Evolutionary conservation across 1,140 invertebrate genomes (phyloP), one percentile per base, ranked within the genome.

Genomic region (Diplogasteroides magnus): DNA sequence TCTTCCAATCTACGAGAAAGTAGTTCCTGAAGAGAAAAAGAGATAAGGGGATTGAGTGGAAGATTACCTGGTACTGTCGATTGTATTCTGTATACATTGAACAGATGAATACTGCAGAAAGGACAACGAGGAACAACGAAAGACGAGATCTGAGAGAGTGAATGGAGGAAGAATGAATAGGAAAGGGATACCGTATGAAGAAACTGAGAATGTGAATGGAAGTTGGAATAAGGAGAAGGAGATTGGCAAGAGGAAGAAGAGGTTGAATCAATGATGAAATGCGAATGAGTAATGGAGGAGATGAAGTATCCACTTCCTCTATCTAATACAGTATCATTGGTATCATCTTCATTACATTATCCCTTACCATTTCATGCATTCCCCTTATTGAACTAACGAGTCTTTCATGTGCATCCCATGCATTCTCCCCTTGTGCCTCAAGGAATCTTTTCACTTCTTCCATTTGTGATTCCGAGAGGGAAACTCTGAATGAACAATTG

Each of bases 191-290:
- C 37, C 37, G 6, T 6, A 48, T 48, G 37, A 48, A 19, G 19
- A 19, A 11, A 19, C 37, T 6, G 19, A 48, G 37, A 48, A 48
- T 19, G 37, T 11, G 6, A 19, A 48, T 11, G 6, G 37, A 6
- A 48, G 37, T 19, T 19, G 37, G 37, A 48, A 48, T 48, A 19
- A 48, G 37, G 19, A 48, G 6, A 19, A 48, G 19, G 6, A 19
- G 6, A 48, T 48, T 48, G 37, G 37, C 37, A 6, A 48, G 6
- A 11, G 6, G 6, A 48, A 48, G 6, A 19, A 11, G 19, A 11
- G 37, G 37, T 48, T 48, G 37, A 48, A 48, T 48, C 37, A 48
- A 48, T 48, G 37, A 48, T 48, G 37, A 48, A 48, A 48, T 48
- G n/a, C n/a, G n/a, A n/a, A n/a, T n/a, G n/a, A n/a, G n/a, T n/a